phyloP scores from a whole-genome alignment of 2,113 vertebrate genomes.

The Lota lota region DNA sequence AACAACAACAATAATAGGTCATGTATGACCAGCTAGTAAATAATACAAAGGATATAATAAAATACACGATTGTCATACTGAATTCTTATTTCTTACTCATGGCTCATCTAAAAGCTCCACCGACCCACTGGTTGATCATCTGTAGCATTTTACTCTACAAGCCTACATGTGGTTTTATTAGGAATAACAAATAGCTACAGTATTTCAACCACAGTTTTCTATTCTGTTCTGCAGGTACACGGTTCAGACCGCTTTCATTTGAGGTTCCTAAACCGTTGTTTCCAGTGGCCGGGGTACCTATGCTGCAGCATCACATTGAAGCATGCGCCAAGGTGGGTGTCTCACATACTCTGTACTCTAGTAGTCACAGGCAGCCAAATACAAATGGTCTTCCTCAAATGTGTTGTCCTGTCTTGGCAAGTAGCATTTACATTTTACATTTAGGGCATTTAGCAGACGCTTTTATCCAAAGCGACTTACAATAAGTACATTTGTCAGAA shows the following conservation, averaged over 20 bases:
- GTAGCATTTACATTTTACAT: no score
- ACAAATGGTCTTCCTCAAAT: background rate
- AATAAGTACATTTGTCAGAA: no score
- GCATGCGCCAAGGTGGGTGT: conserved; percentile 85
- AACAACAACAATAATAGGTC: background rate
- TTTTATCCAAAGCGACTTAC: no score
- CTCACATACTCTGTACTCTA: background rate
- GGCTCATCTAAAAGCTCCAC: background rate
- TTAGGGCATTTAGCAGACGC: no score
- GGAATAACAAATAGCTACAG: background rate
- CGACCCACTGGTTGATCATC: background rate
- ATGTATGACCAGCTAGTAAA: background rate
- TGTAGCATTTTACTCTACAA: background rate
- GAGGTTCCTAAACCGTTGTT: conserved; percentile 97
- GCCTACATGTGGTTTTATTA: background rate
- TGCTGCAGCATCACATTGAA: conserved; percentile 97
- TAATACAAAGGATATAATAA: background rate
- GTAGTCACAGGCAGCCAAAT: background rate
- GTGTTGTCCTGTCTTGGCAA: no score
- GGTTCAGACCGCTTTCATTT: conserved; percentile 94
- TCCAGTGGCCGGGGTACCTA: conserved; percentile 94
- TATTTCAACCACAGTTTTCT: background rate
- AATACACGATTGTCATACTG: background rate
- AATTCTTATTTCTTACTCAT: background rate
- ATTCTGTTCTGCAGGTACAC: conserved; percentile 72